These are phyloP conservation scores for Enteromius viviparus DNA, from an alignment of 2,797 vertebrate genomes.

Conservation along the genomic window DNA sequence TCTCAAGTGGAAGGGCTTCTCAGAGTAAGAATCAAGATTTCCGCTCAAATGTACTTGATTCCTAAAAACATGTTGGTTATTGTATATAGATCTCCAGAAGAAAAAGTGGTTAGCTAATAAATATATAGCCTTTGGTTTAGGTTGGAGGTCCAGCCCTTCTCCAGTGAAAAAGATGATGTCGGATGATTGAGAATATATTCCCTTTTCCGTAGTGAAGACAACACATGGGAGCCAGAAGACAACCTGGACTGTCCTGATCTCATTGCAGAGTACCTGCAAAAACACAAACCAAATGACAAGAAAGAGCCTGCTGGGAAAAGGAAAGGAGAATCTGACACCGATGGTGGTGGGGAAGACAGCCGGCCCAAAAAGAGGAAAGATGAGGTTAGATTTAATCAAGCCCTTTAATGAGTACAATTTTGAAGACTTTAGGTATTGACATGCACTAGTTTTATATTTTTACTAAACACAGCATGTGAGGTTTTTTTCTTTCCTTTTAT, in stretches of 20 bases:
- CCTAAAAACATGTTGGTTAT: background rate
- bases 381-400: slow-evolving; percentile 79
- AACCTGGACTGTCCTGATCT: slow-evolving; percentile 97
- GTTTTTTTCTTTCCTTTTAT: too few relatives aligned
- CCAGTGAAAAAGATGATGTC: background rate
- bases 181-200: slow-evolving; percentile 1
- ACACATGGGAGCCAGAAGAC: slow-evolving; percentile 97
- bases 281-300: slow-evolving; percentile 88
- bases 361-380: slow-evolving; percentile 95
- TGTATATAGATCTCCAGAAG: background rate
- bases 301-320: slow-evolving; percentile 83
- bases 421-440: background rate
- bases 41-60: background rate
- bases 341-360: slow-evolving; percentile 83
- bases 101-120: background rate
- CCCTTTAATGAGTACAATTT: background rate
- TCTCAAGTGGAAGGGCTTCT: slow-evolving; percentile 98
- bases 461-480: too few relatives aligned
- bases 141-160: background rate
- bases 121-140: background rate
- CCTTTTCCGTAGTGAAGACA: slow-evolving; percentile 85
- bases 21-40: slow-evolving; percentile 81
- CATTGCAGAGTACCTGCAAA: slow-evolving; percentile 92
- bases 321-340: slow-evolving; percentile 83
- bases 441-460: too few relatives aligned